Percentiles rank a stretch among this genome's conserved stretches.
Evolutionary conservation across 1,140 invertebrate species (phyloP).

Genomic region (Eubasilissa regina): DNA sequence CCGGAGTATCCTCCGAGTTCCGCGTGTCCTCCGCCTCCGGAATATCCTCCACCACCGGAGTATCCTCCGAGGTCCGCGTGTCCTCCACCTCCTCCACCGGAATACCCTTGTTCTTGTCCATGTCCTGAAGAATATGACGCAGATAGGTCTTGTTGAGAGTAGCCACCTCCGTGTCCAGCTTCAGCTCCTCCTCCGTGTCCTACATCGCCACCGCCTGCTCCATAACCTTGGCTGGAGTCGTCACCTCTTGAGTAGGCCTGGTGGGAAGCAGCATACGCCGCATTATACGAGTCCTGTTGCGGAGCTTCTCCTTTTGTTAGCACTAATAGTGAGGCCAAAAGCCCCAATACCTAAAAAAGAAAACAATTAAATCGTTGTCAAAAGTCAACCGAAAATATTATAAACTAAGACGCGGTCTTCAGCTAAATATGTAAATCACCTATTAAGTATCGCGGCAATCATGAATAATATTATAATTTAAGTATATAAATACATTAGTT

Average conservation of each 20-base stretch:
- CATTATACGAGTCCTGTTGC: constrained; percentile 34
- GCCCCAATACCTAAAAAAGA: constrained; percentile 4
- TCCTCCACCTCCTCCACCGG: background rate
- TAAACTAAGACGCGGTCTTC: no score
- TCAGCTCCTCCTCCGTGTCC: constrained; percentile 12
- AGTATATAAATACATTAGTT: no score
- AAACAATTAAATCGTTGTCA: no score
- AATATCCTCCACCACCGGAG: no score
- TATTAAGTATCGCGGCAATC: no score
- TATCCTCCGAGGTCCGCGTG: background rate
- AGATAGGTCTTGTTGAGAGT: background rate
- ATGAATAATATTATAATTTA: no score
- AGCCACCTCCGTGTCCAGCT: constrained; percentile 1
- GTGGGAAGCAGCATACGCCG: constrained; percentile 37
- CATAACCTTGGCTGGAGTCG: constrained; percentile 31
- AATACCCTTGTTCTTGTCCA: constrained; percentile 11
- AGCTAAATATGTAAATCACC: no score
- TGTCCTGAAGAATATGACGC: background rate
- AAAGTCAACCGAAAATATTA: no score
- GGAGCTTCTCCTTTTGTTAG: constrained; percentile 18
- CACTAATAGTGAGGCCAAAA: constrained; percentile 2
- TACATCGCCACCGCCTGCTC: background rate
- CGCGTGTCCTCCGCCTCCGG: background rate
- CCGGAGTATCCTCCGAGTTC: constrained; percentile 6
- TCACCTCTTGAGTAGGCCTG: constrained; percentile 42